These are phyloP conservation scores for Xyrichtys novacula DNA, from an alignment of 2,797 vertebrate genomes.

Conservation along the genomic window DNA sequence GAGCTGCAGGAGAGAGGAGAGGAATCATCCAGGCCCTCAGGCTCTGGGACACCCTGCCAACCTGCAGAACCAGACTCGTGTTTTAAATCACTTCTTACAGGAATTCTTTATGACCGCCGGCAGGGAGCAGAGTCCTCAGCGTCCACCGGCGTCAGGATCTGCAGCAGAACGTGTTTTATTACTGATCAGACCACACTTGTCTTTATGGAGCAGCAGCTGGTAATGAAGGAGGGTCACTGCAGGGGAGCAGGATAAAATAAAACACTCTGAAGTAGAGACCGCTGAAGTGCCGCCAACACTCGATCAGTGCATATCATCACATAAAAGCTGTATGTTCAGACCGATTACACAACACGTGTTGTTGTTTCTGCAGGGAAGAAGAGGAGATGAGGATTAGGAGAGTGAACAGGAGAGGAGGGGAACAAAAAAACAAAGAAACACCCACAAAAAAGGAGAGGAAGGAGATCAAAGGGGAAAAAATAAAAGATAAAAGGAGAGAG, in stretches of 20 bases:
- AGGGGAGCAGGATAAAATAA: not conserved
- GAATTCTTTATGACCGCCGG: constrained; percentile 10
- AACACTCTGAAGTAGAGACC: constrained; percentile 1
- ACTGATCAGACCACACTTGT: not conserved
- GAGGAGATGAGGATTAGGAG: no score
- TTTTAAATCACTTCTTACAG: constrained; percentile 36
- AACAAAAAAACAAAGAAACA: no score
- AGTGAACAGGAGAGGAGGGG: not conserved
- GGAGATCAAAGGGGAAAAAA: not conserved
- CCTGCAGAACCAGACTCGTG: constrained; percentile 42
- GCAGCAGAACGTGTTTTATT: constrained; percentile 4
- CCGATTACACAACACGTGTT: not conserved
- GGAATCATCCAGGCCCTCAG: constrained; percentile 41
- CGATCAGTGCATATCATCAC: constrained; percentile 1
- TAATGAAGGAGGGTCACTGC: not conserved
- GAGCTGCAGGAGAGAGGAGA: constrained; percentile 28
- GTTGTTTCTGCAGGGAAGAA: not conserved
- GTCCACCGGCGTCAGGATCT: constrained; percentile 10
- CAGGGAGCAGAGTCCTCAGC: constrained; percentile 2
- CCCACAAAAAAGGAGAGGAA: no score
- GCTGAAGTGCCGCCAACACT: not conserved
- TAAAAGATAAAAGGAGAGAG: not conserved
- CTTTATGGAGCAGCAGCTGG: constrained; percentile 5
- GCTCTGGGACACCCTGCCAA: constrained; percentile 52
- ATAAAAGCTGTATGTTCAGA: not conserved